These are phyloP conservation scores for Proisotoma minuta DNA, from an alignment of 2,888 invertebrate species.

Conservation along the genomic window DNA sequence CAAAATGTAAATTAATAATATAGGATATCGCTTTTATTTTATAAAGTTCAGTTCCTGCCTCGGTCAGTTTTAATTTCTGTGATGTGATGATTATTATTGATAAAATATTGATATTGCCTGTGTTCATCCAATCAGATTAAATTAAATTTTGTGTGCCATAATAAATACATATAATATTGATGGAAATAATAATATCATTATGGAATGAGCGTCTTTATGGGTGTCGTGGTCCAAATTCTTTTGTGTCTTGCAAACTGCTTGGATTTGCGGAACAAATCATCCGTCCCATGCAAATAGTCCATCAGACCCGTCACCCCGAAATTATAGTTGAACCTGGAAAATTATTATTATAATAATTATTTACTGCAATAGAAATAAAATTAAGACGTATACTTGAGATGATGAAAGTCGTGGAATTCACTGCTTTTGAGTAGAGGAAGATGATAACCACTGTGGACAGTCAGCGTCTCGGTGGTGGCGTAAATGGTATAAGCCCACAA, in stretches of 20 bases:
- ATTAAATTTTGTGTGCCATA: too few species aligned
- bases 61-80: too few species aligned
- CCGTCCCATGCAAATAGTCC: constrained; percentile 78
- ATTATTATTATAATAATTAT: not conserved
- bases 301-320: constrained; percentile 76
- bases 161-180: too few species aligned
- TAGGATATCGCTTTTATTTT: too few species aligned
- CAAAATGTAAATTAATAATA: too few species aligned
- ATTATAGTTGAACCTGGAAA: constrained; percentile 72
- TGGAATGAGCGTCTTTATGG: constrained; percentile 9
- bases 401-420: constrained; percentile 33
- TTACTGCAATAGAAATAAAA: not conserved
- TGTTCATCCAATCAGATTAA: too few species aligned
- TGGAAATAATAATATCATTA: too few species aligned
- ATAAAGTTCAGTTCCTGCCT: too few species aligned
- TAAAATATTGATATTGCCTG: too few species aligned
- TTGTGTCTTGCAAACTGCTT: constrained; percentile 65
- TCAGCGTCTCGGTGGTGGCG: constrained; percentile 16
- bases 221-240: constrained; percentile 15
- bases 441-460: constrained; percentile 27
- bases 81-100: too few species aligned
- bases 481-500: constrained; percentile 16
- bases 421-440: constrained; percentile 21
- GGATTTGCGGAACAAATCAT: constrained; percentile 67
- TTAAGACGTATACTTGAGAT: constrained; percentile 60